Conservation (phyloP, 2,797 vertebrate species). For the Fistularia tabacaria region DNA sequence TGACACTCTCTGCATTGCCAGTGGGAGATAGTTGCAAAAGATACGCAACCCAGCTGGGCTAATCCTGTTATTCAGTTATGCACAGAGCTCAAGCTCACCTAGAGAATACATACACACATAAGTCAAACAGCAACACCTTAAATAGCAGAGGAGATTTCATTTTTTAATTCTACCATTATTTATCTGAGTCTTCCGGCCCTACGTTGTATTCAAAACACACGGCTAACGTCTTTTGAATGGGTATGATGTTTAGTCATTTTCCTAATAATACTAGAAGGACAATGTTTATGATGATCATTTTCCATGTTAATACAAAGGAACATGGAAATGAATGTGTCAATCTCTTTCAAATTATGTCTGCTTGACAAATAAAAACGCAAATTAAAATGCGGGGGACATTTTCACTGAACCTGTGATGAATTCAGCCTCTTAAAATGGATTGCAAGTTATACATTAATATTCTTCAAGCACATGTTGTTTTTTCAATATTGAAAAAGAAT, state of each 20-base stretch:
- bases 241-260: too few species aligned
- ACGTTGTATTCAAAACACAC: too few species aligned
- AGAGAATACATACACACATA: conserved; percentile 43
- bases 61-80: conserved; percentile 68
- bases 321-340: background rate
- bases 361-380: conserved; percentile 50
- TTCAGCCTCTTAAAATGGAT: conserved; percentile 57
- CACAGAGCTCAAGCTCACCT: conserved; percentile 49
- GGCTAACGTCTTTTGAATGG: too few species aligned
- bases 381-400: conserved; percentile 49
- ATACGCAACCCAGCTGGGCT: conserved; percentile 58
- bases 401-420: conserved; percentile 53
- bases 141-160: conserved; percentile 11
- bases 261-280: too few species aligned
- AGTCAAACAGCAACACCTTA: conserved; percentile 32
- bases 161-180: conserved; percentile 1
- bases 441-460: conserved; percentile 69
- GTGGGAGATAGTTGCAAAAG: conserved; percentile 63
- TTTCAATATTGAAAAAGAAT: conserved; percentile 62
- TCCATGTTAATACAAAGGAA: too few species aligned
- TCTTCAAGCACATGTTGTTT: conserved; percentile 59
- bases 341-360: conserved; percentile 31
- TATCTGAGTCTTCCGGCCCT: background rate
- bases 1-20: conserved; percentile 56
- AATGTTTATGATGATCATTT: too few species aligned